Percentiles rank a stretch among this genome's conserved stretches.
Conservation (phyloP, 2,888 invertebrate genomes). For the Phania funesta region DNA sequence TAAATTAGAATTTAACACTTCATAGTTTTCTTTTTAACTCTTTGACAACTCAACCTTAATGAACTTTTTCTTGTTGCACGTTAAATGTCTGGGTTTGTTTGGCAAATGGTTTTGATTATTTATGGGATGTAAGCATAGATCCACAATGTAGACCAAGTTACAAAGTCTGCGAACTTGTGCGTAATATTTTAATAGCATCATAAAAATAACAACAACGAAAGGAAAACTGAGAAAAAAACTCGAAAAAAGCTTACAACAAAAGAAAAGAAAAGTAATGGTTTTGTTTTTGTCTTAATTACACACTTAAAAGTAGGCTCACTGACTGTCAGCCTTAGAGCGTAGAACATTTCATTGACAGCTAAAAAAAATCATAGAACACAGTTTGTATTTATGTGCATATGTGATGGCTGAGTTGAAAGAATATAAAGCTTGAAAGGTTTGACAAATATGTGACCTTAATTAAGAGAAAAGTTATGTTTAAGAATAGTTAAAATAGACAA, state of each 20-base stretch:
- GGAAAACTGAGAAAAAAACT: slow-evolving; percentile 8
- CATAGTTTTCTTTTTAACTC: slow-evolving; percentile 29
- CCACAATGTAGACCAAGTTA: background rate
- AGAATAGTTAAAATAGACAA: background rate
- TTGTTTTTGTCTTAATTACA: slow-evolving; percentile 24
- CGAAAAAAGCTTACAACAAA: slow-evolving; percentile 48
- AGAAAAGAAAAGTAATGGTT: slow-evolving; percentile 41
- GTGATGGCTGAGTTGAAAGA: slow-evolving; percentile 9
- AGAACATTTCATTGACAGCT: slow-evolving; percentile 24
- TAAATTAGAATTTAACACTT: slow-evolving; percentile 1
- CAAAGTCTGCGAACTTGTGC: slow-evolving; percentile 2
- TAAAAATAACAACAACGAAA: background rate
- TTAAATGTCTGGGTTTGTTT: slow-evolving; percentile 23
- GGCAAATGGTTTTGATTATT: slow-evolving; percentile 24
- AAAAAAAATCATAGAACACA: too few species aligned
- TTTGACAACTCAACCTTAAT: slow-evolving; percentile 60
- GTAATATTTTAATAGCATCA: slow-evolving; percentile 12
- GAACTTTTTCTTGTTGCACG: slow-evolving; percentile 32
- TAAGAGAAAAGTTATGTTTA: slow-evolving; percentile 5
- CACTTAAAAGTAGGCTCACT: slow-evolving; percentile 30
- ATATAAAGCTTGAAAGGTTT: slow-evolving; percentile 31
- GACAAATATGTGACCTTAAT: slow-evolving; percentile 51
- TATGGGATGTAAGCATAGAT: background rate
- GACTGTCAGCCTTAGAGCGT: slow-evolving; percentile 31
- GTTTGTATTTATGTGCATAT: slow-evolving; percentile 16